Base-by-base conservation (phyloP, 1,140 invertebrate genomes). In the Hyposmocoma kahamanoa region DNA sequence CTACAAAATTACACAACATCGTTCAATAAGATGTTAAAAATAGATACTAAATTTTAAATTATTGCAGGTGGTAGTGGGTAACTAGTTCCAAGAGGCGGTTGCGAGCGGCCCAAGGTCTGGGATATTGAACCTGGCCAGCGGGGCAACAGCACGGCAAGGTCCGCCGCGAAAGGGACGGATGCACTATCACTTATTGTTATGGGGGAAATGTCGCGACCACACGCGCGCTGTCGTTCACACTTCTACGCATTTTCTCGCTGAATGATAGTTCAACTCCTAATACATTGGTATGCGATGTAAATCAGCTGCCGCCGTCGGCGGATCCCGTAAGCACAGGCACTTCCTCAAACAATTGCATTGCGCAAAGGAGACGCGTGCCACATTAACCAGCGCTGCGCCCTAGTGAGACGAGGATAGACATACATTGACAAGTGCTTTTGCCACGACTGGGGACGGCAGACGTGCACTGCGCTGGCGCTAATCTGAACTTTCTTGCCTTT, bases 101-200 rank as follows among this genome's bases (percentile, higher is more conserved):
- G 72, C 70, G 67, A 70, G 66, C 72, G 70, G 67, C 53, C 74
- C 77, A 82, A 82, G 78, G 78, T 76, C 77, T 82, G 81, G 79
- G 78, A 80, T 84, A 79, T 84, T 84, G 78, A 84, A 84, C 78
- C 69, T 82, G 67, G 59, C 64, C 44, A n/a, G n/a, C 67, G 73
- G 72, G 68, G 68, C 75, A 73, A 73, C 72, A 73, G 68, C 72
- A 78, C 72, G 56, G 50, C 74, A 72, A 72, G 69, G 69, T 67
- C 64, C 66, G 70, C 65, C 69, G 74, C 66, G 78, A 79, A 68
- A 77, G 78, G 67, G 75, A 79, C 70, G 75, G 73, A 72, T 71
- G 67, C 68, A 77, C 76, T 80, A 79, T 82, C 75, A 79, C 80
- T 81, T 71, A 81, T 84, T 78, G 80, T 78, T 80, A 81, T 80